Percentiles rank a stretch among this genome's conserved stretches.
Evolutionary conservation across 2,888 invertebrate genomes (phyloP).

Genomic region (Gryllus longicercus): DNA sequence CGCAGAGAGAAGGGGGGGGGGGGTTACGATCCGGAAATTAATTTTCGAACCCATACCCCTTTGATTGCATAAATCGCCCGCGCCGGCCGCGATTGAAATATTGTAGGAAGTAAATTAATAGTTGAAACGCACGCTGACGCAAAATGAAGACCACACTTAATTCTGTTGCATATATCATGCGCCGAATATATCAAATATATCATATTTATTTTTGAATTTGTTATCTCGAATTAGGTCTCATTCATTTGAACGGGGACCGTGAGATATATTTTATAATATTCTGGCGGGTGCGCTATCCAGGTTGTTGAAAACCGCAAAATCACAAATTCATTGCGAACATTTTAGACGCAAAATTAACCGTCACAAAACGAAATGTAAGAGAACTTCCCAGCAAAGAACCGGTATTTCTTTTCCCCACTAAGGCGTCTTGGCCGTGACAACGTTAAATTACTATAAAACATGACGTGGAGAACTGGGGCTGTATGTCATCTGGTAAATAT

Average conservation of each 20-base stretch:
- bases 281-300: not conserved
- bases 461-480: too few relatives aligned
- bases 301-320: conserved; percentile 17
- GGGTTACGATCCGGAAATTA: not conserved
- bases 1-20: not conserved
- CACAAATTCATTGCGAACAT: not conserved
- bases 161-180: conserved; percentile 17
- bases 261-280: not conserved
- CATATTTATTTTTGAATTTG: conserved; percentile 17
- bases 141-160: conserved; percentile 17
- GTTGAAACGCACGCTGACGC: conserved; percentile 17
- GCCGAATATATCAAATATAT: not conserved
- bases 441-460: too few relatives aligned
- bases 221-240: conserved; percentile 17
- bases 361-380: too few relatives aligned
- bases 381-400: too few relatives aligned
- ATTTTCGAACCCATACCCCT: not conserved
- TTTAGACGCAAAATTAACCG: too few relatives aligned
- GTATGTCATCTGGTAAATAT: too few relatives aligned
- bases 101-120: conserved; percentile 17
- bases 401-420: too few relatives aligned
- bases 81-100: conserved; percentile 17
- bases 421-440: too few relatives aligned
- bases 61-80: conserved; percentile 6
- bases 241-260: not conserved